A percentile compares a stretch with the other conserved stretches of the same genome.
Evolutionary conservation across 2,888 invertebrate species (phyloP).

Genomic region (Actias luna): DNA sequence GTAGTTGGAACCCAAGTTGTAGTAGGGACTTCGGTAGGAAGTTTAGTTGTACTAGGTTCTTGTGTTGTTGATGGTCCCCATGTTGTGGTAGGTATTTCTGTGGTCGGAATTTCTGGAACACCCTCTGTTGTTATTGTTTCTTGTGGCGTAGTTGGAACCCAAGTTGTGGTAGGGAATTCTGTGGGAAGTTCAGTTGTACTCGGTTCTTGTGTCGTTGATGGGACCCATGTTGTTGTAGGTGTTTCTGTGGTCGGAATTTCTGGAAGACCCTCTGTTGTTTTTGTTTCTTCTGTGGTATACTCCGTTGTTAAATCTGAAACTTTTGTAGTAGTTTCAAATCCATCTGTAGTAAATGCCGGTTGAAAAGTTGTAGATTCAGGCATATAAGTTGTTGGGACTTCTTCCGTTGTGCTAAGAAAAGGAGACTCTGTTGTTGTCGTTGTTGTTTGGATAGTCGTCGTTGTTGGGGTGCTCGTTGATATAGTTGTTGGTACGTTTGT

Average conservation of each 20-base stretch:
- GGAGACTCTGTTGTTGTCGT: slow-evolving; percentile 16
- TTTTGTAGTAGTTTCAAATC: slow-evolving; percentile 18
- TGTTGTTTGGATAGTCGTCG: slow-evolving; percentile 12
- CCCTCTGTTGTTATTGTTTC: background rate
- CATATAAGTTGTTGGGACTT: slow-evolving; percentile 18
- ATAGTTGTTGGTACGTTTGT: slow-evolving; percentile 11
- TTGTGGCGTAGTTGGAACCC: background rate
- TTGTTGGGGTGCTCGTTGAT: slow-evolving; percentile 7
- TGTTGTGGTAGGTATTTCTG: slow-evolving; percentile 18
- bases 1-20: background rate
- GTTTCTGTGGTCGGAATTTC: background rate
- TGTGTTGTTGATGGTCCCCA: background rate
- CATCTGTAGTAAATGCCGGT: slow-evolving; percentile 14
- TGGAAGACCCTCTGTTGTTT: slow-evolving; percentile 12
- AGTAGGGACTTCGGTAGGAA: background rate
- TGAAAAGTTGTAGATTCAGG: slow-evolving; percentile 11
- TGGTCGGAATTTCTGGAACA: slow-evolving; percentile 5
- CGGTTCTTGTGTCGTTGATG: background rate
- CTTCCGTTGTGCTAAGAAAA: slow-evolving; percentile 17
- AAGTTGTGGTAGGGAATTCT: background rate
- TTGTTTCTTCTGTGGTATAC: slow-evolving; percentile 2
- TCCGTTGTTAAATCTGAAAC: slow-evolving; percentile 16
- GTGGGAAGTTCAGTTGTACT: background rate
- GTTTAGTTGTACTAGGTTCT: background rate
- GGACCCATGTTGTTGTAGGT: background rate